Base-by-base conservation (phyloP, 2,888 invertebrate genomes). In the Parnassius smintheus region DNA sequence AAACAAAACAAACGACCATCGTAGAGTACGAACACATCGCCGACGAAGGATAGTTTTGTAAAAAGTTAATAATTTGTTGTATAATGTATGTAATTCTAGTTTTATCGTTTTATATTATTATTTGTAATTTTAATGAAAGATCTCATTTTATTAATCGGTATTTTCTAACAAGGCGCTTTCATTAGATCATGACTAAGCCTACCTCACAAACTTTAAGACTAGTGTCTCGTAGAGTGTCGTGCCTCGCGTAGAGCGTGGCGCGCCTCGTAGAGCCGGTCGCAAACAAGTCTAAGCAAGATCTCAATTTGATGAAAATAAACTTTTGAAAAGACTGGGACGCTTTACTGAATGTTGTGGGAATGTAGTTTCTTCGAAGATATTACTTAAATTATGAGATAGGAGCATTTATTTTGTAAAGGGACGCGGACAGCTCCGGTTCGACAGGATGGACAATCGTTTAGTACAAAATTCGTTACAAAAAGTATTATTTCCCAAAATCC, bases 141-240 rank as follows among this genome's bases (percentile, higher is more conserved):
- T 91, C 91, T 91, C 91, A 91, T 91, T 91, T 91, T 89, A 91
- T 90, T 91, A 91, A 91, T 91, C 91, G 91, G 91, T 91, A 91
- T 91, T 91, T 90, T 89, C 86, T 91, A 91, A 91, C 91, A 91
- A 91, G 91, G 91, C 91, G 91, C 90, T 91, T 87, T 91, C 91
- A 90, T 91, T 89, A 88, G 85, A 90, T 89, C 91, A 91, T 91
- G 91, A 91, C 91, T 91, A 88, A 86, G 91, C 91, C 91, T 91
- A 91, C 91, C 91, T 91, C 91, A 91, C 89, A 89, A 87, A 86
- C 86, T 85, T 82, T 83, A 83, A 81, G 90, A 85, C 88, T 82
- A 76, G 80, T 71, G 81, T 72, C 75, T 77, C 77, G 79, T 72
- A 70, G 74, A 75, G 75, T 71, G 73, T 67, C 73, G 70, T 73